Evolutionary conservation across 2,888 invertebrate species (phyloP), one percentile per base, ranked within the genome.

Genomic region (Drosophila paranaensis): DNA sequence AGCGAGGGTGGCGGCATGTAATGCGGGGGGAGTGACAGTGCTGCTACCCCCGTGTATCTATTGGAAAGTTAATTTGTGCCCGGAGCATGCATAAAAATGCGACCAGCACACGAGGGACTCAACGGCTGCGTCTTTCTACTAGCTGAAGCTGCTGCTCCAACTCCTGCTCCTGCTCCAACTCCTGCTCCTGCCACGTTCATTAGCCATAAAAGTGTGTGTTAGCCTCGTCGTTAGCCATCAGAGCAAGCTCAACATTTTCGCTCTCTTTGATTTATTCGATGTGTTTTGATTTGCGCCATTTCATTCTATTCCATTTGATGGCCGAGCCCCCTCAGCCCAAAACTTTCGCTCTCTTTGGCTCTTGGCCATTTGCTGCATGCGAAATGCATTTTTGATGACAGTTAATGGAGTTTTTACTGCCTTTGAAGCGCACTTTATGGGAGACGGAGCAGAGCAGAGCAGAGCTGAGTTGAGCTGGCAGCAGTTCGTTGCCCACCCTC

Each of bases 351-450:
- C 46, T 43, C 65, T 33, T 8, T 60, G 30, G 30, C 61, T 62
- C 37, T 60, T 66, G 70, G 58, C 79, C 79, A 70, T 76, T 80
- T 67, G 71, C 75, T 83, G 82, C 88, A 86, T 78, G 77, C 61
- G 76, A 80, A 91, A 89, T 90, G 90, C 91, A 89, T 89, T 89
- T 90, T 87, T 85, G 85, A 91, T 90, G 90, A 84, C 89, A 89
- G 83, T 84, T 89, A 91, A 90, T 90, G 90, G 87, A 85, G 85
- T 85, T 88, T 90, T 90, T 88, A 89, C 83, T 80, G 85, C 81
- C 81, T 81, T 77, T 79, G 74, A 82, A 71, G 75, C 65, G 68
- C 77, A 60, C 72, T 81, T 86, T 74, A 78, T 80, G 70, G 33
- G 46, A 16, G 62, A 20, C 55, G 45, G 27, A 10, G n/a, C 74